Evolutionary conservation across 2,888 invertebrate genomes (phyloP), one percentile per base, ranked within the genome.

Genomic region (Molanna angustata): DNA sequence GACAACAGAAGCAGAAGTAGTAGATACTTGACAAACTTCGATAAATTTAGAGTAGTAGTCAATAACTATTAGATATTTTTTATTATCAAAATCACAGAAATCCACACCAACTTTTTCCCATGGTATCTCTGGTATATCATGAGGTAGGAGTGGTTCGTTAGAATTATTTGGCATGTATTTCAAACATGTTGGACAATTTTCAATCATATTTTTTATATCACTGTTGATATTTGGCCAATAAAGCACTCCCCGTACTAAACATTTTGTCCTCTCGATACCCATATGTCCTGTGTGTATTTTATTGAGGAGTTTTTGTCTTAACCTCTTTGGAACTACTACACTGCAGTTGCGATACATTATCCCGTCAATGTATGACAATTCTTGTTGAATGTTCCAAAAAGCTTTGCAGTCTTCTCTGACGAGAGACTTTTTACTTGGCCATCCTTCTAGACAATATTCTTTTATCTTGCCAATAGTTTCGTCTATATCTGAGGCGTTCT

Each of bases 91-190:
- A 27, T 27, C 6, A 27, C 27, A 27, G 11, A 27, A 35, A 35
- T 35, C 35, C 14, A 35, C 35, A 35, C 35, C 35, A 14, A 35
- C 35, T 35, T 35, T 35, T 14, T 35, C 35, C 35, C 35, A 35
- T 13, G 35, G 35, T 35, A 35, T 13, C 13, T 14, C 14, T 35
- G 35, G 35, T 35, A 14, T 35, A 13, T 35, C 35, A 35, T 35
- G 35, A 35, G 9, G 35, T 35, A 35, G 14, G 9, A 35, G 35
- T 14, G 35, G 35, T 35, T 35, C 35, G 13, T 35, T 35, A 35
- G 14, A 13, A 35, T 35, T 35, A 14, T 35, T 35, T 35, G 35
- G 35, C 14, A 13, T 35, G 14, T 35, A 35, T 35, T 35, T 35
- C 14, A 35, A 13, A 35, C 35, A 35, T 13, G 35, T 35, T 35